Base-by-base conservation (phyloP, 2,888 invertebrate genomes). In the Brachyptera putata region DNA sequence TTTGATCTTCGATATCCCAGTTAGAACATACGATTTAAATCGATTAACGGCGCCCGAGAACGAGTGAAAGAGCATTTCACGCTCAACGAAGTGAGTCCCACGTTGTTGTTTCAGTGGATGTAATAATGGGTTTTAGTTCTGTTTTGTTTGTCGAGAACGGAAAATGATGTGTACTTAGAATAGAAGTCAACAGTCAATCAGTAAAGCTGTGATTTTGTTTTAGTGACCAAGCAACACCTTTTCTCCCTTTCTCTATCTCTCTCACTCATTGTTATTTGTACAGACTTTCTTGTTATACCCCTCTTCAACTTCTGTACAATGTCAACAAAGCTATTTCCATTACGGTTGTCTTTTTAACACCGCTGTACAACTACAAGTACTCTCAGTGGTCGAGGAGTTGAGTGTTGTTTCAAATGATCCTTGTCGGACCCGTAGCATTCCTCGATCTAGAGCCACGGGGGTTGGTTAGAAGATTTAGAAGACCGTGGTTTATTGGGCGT, bases 381-480 rank as follows among this genome's bases (percentile, higher is more conserved):
- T n/a, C n/a, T n/a, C n/a, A n/a, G n/a, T n/a, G n/a, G n/a, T n/a
- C n/a, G n/a, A 22, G 46, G 14, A 41, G 21, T 26, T n/a, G 26
- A 30, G 25, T 50, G 49, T 50, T 50, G 49, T 50, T 50, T 50
- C 50, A 50, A 14, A 18, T n/a, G n/a, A n/a, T n/a, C n/a, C n/a
- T n/a, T n/a, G n/a, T n/a, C n/a, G n/a, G n/a, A n/a, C n/a, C n/a
- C n/a, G n/a, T n/a, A n/a, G n/a, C n/a, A n/a, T n/a, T n/a, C n/a
- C 16, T 9, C 41, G 41, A 41, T 41, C 21, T 41, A 16, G 21
- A 21, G 46, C 46, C 13, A 21, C 46, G 46, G 46, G 46, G 22
- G 46, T 46, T 16, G 16, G n/a, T 13, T 24, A 24, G 24, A 46
- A n/a, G n/a, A n/a, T n/a, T n/a, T n/a, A n/a, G n/a, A n/a, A n/a